Evolutionary conservation across 2,888 invertebrate genomes (phyloP), one percentile per base, ranked within the genome.

Genomic region (Strigamia crassipes): DNA sequence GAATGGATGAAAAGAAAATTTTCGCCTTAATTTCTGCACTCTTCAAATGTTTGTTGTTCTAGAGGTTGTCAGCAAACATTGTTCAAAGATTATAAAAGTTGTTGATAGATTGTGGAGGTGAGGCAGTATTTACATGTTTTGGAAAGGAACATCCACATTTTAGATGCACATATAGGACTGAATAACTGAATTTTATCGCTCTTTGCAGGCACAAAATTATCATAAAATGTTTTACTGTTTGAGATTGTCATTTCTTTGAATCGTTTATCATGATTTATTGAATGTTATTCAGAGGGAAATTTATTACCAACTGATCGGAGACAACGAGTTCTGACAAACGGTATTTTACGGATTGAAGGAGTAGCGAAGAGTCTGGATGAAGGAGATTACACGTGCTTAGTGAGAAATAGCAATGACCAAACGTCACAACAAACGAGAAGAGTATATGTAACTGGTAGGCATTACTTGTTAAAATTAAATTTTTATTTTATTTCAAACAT

Each of bases 391-490:
- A 95, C 95, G 0, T 97, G 97, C 88, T 95, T 96, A 34, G 97
- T 96, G 31, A 93, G 94, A 87, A 96, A 96, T 89, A 92, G 93
- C n/a, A 95, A 96, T 87, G 96, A 95, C 83, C 96, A 95, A 89
- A 94, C 93, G 85, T 95, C 95, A 56, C 91, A 94, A 83, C 94
- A 95, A 86, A 93, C 93, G 38, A 91, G 97, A 83, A 95, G 96
- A 91, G 94, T 97, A 83, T 94, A 95, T 92, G 96, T 97, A 82
- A 96, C 97, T 94, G 97, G 97, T 97, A 91, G 94, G 80, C 42
- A 23, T 42, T 42, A 18, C 6, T 18, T 56, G 1, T 56, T 56
- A 56, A 56, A 56, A 18, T 56, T 56, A 18, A 8, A 56, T 1
- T 38, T 38, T 2, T 27, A 27, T 27, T 3, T 27, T 27, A 27